Evolutionary conservation across 2,797 vertebrate genomes (phyloP).

Genomic region (Lophotriccus pileatus): DNA sequence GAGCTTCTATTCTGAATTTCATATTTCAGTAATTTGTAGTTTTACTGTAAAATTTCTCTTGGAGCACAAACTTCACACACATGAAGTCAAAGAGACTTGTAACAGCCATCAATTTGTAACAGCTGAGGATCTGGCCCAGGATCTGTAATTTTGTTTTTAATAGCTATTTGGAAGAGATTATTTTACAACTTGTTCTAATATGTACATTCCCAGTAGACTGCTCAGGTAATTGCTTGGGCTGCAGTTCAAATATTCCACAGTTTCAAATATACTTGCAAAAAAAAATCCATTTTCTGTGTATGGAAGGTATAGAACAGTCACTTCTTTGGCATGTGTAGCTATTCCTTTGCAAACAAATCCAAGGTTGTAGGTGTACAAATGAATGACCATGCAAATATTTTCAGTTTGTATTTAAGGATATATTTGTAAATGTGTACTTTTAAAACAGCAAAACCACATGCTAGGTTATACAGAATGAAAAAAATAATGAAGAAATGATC

Average conservation of each 20-base stretch:
- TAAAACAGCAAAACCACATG: not conserved
- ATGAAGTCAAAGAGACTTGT: not conserved
- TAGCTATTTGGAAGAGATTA: conserved; percentile 58
- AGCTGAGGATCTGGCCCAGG: conserved; percentile 49
- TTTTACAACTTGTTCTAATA: conserved; percentile 60
- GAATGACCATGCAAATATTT: not conserved
- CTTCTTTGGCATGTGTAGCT: not conserved
- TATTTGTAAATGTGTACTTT: not conserved
- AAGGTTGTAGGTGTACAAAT: not conserved
- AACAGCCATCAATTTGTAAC: conserved; percentile 53
- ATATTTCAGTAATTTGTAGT: conserved; percentile 23
- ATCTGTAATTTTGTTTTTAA: conserved; percentile 58
- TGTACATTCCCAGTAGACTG: conserved; percentile 35
- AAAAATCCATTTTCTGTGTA: conserved; percentile 21
- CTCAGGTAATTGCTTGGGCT: conserved; percentile 59
- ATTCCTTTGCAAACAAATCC: not conserved
- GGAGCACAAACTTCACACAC: not conserved
- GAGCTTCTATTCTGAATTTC: not conserved
- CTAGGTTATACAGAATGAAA: not conserved
- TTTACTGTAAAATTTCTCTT: conserved; percentile 32
- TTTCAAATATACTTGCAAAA: conserved; percentile 42
- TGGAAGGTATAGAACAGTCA: not conserved
- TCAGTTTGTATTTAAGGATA: not conserved
- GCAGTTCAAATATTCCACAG: conserved; percentile 35
- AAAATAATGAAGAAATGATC: not conserved